Evolutionary conservation across 2,113 vertebrate genomes (phyloP).

Genomic region (Phrynosoma platyrhinos): DNA sequence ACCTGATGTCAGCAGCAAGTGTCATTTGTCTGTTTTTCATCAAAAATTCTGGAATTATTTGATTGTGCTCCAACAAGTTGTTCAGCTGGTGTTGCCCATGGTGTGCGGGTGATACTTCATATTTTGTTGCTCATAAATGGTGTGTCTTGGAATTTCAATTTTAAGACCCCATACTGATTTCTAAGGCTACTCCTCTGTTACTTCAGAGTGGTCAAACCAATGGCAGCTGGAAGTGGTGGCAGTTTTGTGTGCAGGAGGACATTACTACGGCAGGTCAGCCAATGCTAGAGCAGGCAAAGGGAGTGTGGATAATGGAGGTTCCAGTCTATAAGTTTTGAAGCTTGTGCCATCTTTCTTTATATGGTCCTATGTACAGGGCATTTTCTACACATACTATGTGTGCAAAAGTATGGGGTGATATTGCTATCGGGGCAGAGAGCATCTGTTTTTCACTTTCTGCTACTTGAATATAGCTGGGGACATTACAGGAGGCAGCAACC

Average conservation of each 20-base stretch:
- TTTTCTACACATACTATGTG: background rate
- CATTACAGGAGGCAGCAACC: constrained; percentile 54
- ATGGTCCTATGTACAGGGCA: background rate
- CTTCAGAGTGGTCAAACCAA: background rate
- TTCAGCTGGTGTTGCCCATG: too few species aligned
- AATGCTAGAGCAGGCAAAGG: background rate
- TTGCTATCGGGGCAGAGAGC: constrained; percentile 27
- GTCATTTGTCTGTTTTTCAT: background rate
- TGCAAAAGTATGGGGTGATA: background rate
- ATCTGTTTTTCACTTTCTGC: constrained; percentile 56
- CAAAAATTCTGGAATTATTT: background rate
- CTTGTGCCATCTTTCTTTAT: background rate
- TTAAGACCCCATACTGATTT: too few species aligned
- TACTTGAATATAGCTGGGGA: constrained; percentile 35
- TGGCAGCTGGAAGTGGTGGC: too few species aligned
- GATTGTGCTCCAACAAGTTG: background rate
- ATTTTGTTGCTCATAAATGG: background rate
- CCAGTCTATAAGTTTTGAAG: background rate
- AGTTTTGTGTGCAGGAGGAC: background rate
- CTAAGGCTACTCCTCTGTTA: background rate
- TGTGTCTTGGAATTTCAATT: background rate
- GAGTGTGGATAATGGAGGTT: too few species aligned
- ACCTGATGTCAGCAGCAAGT: too few species aligned
- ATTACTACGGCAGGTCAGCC: background rate
- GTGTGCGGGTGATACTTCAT: background rate